phyloP scores from a whole-genome alignment of 1,140 invertebrate species.

The Heliconius nattereri region DNA sequence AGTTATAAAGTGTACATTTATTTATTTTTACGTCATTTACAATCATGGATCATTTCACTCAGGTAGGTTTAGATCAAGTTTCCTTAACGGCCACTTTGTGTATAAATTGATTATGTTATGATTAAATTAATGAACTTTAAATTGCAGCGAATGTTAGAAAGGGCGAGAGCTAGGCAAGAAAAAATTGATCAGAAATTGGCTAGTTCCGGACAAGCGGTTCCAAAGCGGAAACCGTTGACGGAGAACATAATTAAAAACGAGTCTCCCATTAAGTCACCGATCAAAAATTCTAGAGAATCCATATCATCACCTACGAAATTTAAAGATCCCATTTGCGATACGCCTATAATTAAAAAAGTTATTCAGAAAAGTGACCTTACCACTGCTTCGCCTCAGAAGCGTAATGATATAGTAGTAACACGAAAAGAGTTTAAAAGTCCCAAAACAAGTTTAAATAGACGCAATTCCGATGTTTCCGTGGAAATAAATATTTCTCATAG shows the following conservation, averaged over 20 bases:
- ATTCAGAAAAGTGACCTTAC: constrained; percentile 52
- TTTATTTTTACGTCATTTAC: constrained; percentile 30
- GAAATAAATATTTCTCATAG: constrained; percentile 79
- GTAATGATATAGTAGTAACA: constrained; percentile 66
- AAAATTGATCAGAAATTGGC: constrained; percentile 79
- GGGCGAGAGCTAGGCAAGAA: constrained; percentile 75
- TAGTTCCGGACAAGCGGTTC: constrained; percentile 68
- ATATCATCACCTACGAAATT: constrained; percentile 58
- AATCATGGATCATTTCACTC: constrained; percentile 78
- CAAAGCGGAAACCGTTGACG: constrained; percentile 67
- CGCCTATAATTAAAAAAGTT: constrained; percentile 39
- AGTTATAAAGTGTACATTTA: constrained; percentile 31
- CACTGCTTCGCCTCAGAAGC: constrained; percentile 45
- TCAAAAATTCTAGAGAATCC: constrained; percentile 50
- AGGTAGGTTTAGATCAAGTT: constrained; percentile 63
- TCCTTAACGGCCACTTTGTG: constrained; percentile 41
- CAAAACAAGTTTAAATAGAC: constrained; percentile 54
- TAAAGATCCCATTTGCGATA: constrained; percentile 50
- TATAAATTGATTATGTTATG: constrained; percentile 25
- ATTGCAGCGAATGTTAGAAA: constrained; percentile 78
- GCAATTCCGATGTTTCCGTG: constrained; percentile 75
- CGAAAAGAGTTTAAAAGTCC: constrained; percentile 69
- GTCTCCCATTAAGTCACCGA: constrained; percentile 60
- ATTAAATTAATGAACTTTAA: not conserved
- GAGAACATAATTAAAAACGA: constrained; percentile 67